phyloP scores from a whole-genome alignment of 2,797 vertebrate species.

The Anabas testudineus region DNA sequence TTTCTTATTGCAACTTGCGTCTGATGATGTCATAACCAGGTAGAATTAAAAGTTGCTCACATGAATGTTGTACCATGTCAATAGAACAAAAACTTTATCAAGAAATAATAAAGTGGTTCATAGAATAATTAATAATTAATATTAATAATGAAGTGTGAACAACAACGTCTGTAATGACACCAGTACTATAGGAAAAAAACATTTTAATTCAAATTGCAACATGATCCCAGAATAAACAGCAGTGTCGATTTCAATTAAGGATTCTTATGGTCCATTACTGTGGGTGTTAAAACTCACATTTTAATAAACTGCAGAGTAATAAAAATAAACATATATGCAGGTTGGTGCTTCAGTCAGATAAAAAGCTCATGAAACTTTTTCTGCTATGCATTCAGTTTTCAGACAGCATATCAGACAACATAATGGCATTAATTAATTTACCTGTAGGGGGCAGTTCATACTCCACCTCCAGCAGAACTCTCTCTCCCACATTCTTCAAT shows the following conservation, averaged over 20 bases:
- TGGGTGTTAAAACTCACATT: no score
- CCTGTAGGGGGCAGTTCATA: conserved; percentile 95
- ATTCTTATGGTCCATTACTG: background rate
- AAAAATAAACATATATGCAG: no score
- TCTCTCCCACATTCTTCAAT: conserved; percentile 95
- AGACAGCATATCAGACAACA: no score
- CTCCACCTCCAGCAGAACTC: conserved; percentile 97
- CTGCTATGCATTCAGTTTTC: no score
- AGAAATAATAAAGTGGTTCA: background rate
- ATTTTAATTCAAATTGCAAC: background rate
- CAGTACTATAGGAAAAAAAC: no score
- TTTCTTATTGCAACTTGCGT: background rate
- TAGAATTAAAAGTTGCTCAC: background rate
- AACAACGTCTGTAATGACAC: background rate
- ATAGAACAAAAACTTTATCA: background rate
- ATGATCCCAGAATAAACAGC: background rate
- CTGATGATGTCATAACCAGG: background rate
- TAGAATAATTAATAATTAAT: no score
- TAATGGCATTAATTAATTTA: conserved; percentile 62
- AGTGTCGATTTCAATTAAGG: background rate
- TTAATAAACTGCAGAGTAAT: no score
- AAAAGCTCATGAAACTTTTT: no score
- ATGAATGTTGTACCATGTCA: background rate
- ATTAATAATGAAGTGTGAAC: no score
- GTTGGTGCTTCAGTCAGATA: no score